These are phyloP conservation scores for Bedellia somnulentella DNA, from an alignment of 2,888 invertebrate species.

Conservation along the genomic window DNA sequence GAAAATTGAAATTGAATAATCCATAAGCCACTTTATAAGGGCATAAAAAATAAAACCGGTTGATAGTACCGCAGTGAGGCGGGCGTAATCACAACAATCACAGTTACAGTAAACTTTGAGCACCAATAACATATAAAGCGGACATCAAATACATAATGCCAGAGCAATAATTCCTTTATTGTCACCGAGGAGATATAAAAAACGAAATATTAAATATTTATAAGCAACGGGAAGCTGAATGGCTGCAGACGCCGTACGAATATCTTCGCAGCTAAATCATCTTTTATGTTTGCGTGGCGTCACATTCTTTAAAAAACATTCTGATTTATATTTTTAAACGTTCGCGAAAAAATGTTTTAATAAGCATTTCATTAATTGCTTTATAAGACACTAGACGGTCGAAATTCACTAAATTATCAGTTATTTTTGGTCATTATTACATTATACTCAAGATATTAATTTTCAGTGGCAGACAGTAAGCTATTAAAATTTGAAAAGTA, in stretches of 20 bases:
- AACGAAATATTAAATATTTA: constrained; percentile 25
- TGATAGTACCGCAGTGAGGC: no score
- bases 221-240: constrained; percentile 7
- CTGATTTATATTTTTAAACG: no score
- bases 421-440: no score
- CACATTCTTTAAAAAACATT: no score
- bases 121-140: constrained; percentile 17
- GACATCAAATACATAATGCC: constrained; percentile 21
- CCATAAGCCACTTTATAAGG: constrained; percentile 21
- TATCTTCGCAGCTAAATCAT: neutral
- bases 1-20: constrained; percentile 1
- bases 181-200: constrained; percentile 16
- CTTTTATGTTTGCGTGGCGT: no score
- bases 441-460: no score
- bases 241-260: neutral
- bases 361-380: no score
- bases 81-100: constrained; percentile 17
- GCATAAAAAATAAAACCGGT: constrained; percentile 28
- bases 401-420: no score
- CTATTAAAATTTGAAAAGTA: no score
- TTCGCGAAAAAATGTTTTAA: no score
- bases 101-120: constrained; percentile 22
- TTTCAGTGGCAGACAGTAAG: no score
- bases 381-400: no score
- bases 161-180: constrained; percentile 39